Evolutionary conservation across 2,113 vertebrate species (phyloP).

Genomic region (Myotis brandtii): DNA sequence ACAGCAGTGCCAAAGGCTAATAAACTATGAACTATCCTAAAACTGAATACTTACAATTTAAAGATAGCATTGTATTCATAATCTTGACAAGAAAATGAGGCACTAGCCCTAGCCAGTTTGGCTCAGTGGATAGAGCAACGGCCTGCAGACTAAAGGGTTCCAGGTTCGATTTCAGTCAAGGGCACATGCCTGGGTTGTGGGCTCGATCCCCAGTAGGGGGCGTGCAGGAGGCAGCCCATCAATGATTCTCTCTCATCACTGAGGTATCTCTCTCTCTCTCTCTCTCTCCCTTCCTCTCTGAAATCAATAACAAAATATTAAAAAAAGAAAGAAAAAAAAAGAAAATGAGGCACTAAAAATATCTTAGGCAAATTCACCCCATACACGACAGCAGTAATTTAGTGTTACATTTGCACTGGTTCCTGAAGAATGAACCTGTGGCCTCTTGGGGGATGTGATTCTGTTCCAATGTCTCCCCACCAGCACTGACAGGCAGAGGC

Average conservation of each 20-base stretch:
- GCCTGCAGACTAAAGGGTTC: too few relatives aligned
- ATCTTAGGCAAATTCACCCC: background rate
- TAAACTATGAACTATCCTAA: background rate
- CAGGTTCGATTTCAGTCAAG: too few relatives aligned
- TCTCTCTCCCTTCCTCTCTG: too few relatives aligned
- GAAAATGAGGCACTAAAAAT: constrained; percentile 47
- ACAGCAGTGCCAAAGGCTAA: background rate
- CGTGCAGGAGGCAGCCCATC: too few relatives aligned
- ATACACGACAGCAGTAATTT: background rate
- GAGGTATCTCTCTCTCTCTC: too few relatives aligned
- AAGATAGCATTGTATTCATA: constrained; percentile 32
- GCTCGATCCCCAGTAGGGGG: too few relatives aligned
- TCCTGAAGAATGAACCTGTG: background rate
- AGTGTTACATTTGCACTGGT: background rate
- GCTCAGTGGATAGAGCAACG: too few relatives aligned
- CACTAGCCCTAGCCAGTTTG: too few relatives aligned
- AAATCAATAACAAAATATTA: too few relatives aligned
- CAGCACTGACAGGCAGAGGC: background rate
- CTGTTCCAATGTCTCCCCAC: background rate
- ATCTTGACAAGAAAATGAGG: constrained; percentile 5
- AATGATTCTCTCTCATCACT: too few relatives aligned
- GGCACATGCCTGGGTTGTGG: too few relatives aligned
- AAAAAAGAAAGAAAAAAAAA: too few relatives aligned
- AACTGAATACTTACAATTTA: constrained; percentile 54
- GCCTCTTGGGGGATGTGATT: background rate